Conservation (phyloP, 2,888 invertebrate genomes). For the Cybosia mesomella region DNA sequence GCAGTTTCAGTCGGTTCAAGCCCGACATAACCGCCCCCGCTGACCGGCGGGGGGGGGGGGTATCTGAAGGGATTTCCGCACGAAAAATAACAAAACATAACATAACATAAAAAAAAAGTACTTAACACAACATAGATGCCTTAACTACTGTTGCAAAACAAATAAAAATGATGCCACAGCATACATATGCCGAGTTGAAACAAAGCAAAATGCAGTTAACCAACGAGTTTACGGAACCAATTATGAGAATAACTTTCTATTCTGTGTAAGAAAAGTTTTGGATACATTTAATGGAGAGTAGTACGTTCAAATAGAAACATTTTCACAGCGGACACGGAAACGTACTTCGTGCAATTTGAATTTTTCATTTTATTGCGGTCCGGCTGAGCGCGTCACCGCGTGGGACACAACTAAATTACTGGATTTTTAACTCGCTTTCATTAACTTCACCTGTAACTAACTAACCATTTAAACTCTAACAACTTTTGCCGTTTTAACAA, state of each 20-base stretch:
- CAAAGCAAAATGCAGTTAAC: conserved; percentile 42
- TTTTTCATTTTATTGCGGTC: conserved; percentile 47
- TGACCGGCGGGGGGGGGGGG: no score
- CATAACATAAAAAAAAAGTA: no score
- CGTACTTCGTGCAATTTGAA: conserved; percentile 49
- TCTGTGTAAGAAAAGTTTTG: conserved; percentile 42
- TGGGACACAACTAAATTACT: conserved; percentile 45
- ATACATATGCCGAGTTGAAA: conserved; percentile 31
- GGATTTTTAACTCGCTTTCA: not conserved
- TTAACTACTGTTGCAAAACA: no score
- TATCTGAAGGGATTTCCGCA: no score
- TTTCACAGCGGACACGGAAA: conserved; percentile 46
- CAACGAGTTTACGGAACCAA: conserved; percentile 47
- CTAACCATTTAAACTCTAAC: not conserved
- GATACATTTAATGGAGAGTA: conserved; percentile 44
- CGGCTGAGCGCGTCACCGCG: conserved; percentile 13
- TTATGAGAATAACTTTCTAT: conserved; percentile 40
- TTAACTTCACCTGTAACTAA: not conserved
- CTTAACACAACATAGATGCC: no score
- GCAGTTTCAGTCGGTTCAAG: no score
- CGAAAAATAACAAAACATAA: no score
- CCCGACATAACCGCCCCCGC: no score
- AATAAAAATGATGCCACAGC: conserved; percentile 46
- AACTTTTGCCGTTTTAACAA: not conserved
- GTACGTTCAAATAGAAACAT: conserved; percentile 51